Conservation (phyloP, 2,888 invertebrate species). For the Platerodrilus igneus region DNA sequence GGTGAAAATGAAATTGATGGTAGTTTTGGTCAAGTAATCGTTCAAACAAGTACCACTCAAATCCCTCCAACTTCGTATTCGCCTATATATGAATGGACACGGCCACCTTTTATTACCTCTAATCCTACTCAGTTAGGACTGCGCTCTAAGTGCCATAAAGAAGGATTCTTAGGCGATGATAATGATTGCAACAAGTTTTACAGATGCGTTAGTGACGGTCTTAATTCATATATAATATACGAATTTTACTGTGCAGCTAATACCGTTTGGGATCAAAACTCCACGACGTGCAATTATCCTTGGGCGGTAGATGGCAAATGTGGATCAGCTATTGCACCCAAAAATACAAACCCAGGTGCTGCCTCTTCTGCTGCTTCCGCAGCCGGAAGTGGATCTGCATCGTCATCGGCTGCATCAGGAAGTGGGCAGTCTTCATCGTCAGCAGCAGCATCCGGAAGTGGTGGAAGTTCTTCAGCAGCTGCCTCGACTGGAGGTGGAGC, state of each 20-base stretch:
- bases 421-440: too few relatives aligned
- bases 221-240: constrained; percentile 58
- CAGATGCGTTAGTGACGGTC: constrained; percentile 64
- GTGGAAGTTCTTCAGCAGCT: neutral
- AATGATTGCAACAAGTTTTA: constrained; percentile 71
- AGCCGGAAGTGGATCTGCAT: neutral
- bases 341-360: too few relatives aligned
- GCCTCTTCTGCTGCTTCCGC: constrained; percentile 7
- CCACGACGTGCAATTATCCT: constrained; percentile 58
- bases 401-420: neutral
- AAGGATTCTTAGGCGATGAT: constrained; percentile 59
- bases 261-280: constrained; percentile 65
- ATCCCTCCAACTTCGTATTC: too few relatives aligned
- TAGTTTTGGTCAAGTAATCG: constrained; percentile 21
- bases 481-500: neutral
- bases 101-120: too few relatives aligned
- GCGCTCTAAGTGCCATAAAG: constrained; percentile 1
- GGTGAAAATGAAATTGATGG: constrained; percentile 48
- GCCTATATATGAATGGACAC: too few relatives aligned
- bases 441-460: neutral
- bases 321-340: constrained; percentile 5
- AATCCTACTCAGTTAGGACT: constrained; percentile 58
- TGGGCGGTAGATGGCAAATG: constrained; percentile 37
- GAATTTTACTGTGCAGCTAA: constrained; percentile 67
- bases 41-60: neutral